Base-by-base conservation (phyloP, 2,113 vertebrate species). In the Tinamus guttatus region DNA sequence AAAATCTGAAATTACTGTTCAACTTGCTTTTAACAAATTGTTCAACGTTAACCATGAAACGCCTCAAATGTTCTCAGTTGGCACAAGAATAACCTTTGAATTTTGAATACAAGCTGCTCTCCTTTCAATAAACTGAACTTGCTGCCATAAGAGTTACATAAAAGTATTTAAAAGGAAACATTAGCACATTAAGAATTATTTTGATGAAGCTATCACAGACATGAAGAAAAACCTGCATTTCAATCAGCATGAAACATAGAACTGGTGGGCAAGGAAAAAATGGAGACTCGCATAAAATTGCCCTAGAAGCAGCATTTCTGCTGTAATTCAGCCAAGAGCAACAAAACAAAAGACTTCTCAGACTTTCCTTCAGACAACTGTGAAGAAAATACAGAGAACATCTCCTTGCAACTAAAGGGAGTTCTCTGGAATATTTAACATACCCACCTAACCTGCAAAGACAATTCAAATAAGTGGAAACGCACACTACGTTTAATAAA, bases 1-100 rank as follows among this genome's bases (percentile, higher is more conserved):
- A 14, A 75, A 76, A 65, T 41, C 49, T 87, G 90, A 43, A 84
- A 81, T 77, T 76, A 67, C 77, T 40, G 25, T 59, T 84, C 34
- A 2, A 9, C 65, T 94, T 36, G 58, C 47, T 71, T 87, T 84
- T 84, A 94, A 93, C 67, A 80, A 90, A 83, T 40, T 87, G 73
- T 58, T 89, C 65, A 62, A 25, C 3, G 0, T 38, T 8, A 90
- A 80, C n/a, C 58, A 22, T 8, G 43, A 79, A 85, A n/a, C 38
- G 91, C 1, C 71, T 56, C 4, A 67, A 80, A 82, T 7, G 47
- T 18, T 27, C 58, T 71, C 76, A 43, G 62, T 69, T 94, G 64
- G 24, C 49, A n/a, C 3, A 3, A 83, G 68, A 89, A 16, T 8
- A 76, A 58, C 16, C 76, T 93, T 81, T 28, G 62, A 34, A 7